These are phyloP conservation scores for Casuarius casuarius DNA, from an alignment of 2,113 vertebrate genomes.

Conservation along the genomic window DNA sequence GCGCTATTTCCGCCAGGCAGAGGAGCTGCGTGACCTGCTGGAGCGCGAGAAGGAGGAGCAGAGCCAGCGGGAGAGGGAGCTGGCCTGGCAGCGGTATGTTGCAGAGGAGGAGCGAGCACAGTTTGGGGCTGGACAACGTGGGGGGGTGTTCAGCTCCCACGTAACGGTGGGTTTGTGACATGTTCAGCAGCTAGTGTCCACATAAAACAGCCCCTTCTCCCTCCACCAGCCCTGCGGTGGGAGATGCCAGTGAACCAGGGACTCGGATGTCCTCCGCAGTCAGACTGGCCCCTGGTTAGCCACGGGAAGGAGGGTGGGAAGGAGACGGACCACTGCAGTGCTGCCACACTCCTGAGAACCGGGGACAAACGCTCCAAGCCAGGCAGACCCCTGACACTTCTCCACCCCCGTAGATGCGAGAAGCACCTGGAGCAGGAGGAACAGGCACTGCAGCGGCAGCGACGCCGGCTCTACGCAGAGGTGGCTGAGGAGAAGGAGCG, in stretches of 20 bases:
- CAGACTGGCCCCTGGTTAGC: accelerated
- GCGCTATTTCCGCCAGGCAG: constrained; percentile 80
- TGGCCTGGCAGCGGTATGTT: constrained; percentile 82
- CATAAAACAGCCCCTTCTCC: neutral
- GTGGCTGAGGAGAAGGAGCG: constrained; percentile 91
- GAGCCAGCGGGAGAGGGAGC: constrained; percentile 85
- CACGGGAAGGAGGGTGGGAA: accelerated
- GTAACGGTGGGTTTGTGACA: accelerated
- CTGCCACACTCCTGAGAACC: neutral
- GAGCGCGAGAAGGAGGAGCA: constrained; percentile 86
- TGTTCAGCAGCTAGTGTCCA: neutral
- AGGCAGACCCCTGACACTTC: neutral
- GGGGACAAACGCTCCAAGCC: accelerated
- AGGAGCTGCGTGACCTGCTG: constrained; percentile 86
- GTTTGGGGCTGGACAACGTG: accelerated
- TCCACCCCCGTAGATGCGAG: constrained; percentile 79
- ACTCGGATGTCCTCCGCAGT: neutral
- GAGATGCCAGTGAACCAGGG: accelerated
- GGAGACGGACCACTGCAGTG: neutral
- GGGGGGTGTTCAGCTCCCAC: accelerated
- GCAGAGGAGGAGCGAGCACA: too few relatives aligned
- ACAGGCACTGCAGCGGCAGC: constrained; percentile 88
- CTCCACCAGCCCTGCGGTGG: accelerated
- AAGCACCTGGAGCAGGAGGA: constrained; percentile 94
- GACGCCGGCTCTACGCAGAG: constrained; percentile 86